Evolutionary conservation across 2,888 invertebrate genomes (phyloP).

Genomic region (Coremacera marginata): DNA sequence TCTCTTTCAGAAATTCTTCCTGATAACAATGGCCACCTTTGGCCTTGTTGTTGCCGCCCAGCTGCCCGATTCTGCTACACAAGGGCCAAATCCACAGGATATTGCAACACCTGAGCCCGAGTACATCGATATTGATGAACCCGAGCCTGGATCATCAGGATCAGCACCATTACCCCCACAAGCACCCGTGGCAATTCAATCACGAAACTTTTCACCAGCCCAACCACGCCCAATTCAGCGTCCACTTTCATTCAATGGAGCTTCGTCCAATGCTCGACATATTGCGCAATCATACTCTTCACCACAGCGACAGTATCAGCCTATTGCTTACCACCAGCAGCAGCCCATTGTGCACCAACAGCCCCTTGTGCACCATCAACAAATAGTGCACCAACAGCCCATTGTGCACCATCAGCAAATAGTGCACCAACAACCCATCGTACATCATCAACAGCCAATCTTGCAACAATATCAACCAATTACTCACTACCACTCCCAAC

Average conservation of each 20-base stretch:
- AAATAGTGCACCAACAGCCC: too few relatives aligned
- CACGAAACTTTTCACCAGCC: constrained; percentile 32
- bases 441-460: not conserved
- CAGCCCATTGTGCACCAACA: too few relatives aligned
- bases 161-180: constrained; percentile 41
- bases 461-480: not conserved
- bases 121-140: constrained; percentile 66
- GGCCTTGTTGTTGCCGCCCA: constrained; percentile 57
- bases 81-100: constrained; percentile 68
- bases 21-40: constrained; percentile 58
- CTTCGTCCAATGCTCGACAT: constrained; percentile 25
- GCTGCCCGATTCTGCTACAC: constrained; percentile 66
- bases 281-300: constrained; percentile 1
- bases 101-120: constrained; percentile 68
- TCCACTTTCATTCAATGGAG: constrained; percentile 21
- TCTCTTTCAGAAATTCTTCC: constrained; percentile 60
- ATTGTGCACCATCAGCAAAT: not conserved
- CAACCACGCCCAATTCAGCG: constrained; percentile 42
- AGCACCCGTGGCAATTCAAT: constrained; percentile 11
- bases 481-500: not conserved
- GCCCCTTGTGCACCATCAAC: not conserved
- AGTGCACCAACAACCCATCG: constrained; percentile 20
- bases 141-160: constrained; percentile 53
- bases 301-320: constrained; percentile 27
- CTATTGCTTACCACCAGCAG: not conserved